These are phyloP conservation scores for Tenodera sinensis DNA, from an alignment of 2,888 invertebrate genomes.

Conservation along the genomic window DNA sequence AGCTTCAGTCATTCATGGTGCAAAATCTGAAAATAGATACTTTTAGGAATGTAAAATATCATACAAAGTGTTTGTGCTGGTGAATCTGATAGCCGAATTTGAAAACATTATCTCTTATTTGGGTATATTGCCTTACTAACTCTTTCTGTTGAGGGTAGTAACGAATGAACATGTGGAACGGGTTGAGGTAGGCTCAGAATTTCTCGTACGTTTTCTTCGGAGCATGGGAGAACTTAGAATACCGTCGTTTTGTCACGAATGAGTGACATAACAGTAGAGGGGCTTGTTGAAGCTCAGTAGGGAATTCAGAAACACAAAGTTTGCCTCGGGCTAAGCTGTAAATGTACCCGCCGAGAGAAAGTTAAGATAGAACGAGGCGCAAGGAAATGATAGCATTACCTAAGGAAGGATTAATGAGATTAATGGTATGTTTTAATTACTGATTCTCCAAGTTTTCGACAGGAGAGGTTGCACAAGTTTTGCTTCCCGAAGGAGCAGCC, in stretches of 20 bases:
- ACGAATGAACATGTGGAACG: too few relatives aligned
- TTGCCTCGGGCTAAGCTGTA: neutral
- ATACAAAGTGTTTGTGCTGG: too few relatives aligned
- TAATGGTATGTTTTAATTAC: conserved; percentile 27
- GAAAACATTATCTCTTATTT: too few relatives aligned
- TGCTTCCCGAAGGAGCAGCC: conserved; percentile 17
- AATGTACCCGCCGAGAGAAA: neutral
- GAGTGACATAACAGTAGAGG: neutral
- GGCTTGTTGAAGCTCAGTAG: neutral
- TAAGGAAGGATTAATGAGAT: conserved; percentile 23
- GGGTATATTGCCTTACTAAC: too few relatives aligned
- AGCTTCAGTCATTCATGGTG: too few relatives aligned
- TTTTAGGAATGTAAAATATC: too few relatives aligned
- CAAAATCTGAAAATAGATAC: too few relatives aligned
- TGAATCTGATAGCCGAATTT: too few relatives aligned
- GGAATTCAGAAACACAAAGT: neutral
- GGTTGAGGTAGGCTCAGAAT: too few relatives aligned
- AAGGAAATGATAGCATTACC: neutral
- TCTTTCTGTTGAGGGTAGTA: too few relatives aligned
- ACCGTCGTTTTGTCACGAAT: neutral
- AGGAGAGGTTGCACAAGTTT: conserved; percentile 5
- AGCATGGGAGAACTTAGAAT: neutral
- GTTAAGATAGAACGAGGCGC: neutral
- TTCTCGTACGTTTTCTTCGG: too few relatives aligned
- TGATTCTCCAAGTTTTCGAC: neutral